Conservation (phyloP, 2,113 vertebrate species). For the Ictalurus punctatus region DNA sequence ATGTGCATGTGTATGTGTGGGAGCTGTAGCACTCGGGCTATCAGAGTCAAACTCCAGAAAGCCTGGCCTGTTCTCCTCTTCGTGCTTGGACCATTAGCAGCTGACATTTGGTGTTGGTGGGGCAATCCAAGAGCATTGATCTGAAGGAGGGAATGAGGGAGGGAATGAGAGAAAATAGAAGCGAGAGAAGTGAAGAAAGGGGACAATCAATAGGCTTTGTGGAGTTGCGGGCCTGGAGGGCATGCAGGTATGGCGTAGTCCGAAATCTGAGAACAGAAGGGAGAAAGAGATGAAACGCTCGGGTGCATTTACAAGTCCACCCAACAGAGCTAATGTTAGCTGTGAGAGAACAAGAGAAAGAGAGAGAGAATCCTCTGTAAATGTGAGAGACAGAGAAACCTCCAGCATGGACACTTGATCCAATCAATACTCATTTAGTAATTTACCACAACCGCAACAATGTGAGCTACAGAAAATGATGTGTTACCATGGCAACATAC, state of each 20-base stretch:
- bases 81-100: constrained; percentile 51
- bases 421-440: constrained; percentile 53
- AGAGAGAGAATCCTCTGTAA: constrained; percentile 23
- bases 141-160: constrained; percentile 33
- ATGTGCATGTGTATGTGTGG: constrained; percentile 33
- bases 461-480: constrained; percentile 22
- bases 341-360: background rate
- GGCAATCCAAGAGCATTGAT: constrained; percentile 54
- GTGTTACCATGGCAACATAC: constrained; percentile 51
- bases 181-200: constrained; percentile 24
- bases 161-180: constrained; percentile 13
- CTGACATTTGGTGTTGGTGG: constrained; percentile 57
- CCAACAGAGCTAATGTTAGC: constrained; percentile 40
- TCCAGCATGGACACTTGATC: constrained; percentile 44
- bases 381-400: constrained; percentile 32
- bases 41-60: constrained; percentile 55
- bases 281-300: constrained; percentile 37
- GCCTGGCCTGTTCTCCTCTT: constrained; percentile 47
- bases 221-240: constrained; percentile 24
- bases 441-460: constrained; percentile 37
- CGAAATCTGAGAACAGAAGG: constrained; percentile 19
- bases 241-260: constrained; percentile 16
- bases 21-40: constrained; percentile 24
- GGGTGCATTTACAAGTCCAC: constrained; percentile 49
- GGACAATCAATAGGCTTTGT: constrained; percentile 42